phyloP scores from a whole-genome alignment of 53 echinoderm and acorn worm species.

The Crossaster papposus region DNA sequence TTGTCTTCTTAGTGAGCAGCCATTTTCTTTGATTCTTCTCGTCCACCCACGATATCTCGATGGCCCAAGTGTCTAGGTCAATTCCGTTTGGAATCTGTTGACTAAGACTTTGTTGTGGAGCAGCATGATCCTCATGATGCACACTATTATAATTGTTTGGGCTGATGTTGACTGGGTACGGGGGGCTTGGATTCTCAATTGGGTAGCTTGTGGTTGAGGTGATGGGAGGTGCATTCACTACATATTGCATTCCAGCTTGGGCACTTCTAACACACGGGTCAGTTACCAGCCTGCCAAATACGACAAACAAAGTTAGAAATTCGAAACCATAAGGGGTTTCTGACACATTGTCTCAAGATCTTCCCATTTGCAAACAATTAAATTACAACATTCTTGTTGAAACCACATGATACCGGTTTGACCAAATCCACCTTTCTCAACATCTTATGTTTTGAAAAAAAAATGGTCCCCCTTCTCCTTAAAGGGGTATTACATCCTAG shows the following conservation, averaged over 20 bases:
- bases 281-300: neutral
- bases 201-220: neutral
- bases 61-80: neutral
- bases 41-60: conserved; percentile 13
- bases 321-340: no score
- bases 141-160: neutral
- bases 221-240: neutral
- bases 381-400: neutral
- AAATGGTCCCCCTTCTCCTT: no score
- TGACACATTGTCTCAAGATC: neutral
- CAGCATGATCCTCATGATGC: neutral
- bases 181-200: neutral
- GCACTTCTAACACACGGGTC: neutral
- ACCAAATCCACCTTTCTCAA: neutral
- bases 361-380: neutral
- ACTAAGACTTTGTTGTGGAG: neutral
- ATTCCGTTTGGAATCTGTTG: neutral
- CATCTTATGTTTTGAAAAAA: no score
- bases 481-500: no score
- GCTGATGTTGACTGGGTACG: conserved; percentile 10
- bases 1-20: neutral
- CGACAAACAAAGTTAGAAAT: neutral
- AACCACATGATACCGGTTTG: neutral
- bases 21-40: conserved; percentile 12
- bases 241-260: neutral